Conservation (phyloP, 2,113 vertebrate genomes). For the Psittacus erithacus region DNA sequence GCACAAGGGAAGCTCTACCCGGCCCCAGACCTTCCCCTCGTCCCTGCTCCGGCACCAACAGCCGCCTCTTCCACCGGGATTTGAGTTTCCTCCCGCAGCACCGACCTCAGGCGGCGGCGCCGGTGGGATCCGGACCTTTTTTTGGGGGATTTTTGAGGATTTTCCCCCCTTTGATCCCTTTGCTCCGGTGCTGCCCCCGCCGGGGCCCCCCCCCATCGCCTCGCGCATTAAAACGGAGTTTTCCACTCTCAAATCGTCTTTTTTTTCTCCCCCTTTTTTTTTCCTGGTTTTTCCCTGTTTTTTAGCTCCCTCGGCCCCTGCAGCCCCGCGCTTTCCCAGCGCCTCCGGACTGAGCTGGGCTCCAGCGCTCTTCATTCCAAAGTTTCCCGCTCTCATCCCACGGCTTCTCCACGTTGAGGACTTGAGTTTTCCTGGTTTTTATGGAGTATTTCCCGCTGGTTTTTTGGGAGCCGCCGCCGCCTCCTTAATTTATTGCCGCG, state of each 20-base stretch:
- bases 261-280: not conserved
- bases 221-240: slow-evolving; percentile 75
- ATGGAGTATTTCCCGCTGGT: not conserved
- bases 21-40: not conserved
- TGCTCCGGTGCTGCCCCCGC: not conserved
- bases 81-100: not conserved
- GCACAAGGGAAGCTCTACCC: not conserved
- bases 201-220: slow-evolving; percentile 69
- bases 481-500: slow-evolving; percentile 88
- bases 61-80: not conserved
- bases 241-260: slow-evolving; percentile 63
- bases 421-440: not conserved
- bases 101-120: not conserved
- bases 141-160: not conserved
- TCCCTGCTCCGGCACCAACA: not conserved
- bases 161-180: not conserved
- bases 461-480: slow-evolving; percentile 75
- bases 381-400: slow-evolving; percentile 70
- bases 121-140: not conserved
- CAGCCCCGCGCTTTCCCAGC: slow-evolving; percentile 36
- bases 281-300: not conserved
- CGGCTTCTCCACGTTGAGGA: slow-evolving; percentile 65
- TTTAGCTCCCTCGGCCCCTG: slow-evolving; percentile 62
- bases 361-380: slow-evolving; percentile 71
- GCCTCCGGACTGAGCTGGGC: slow-evolving; percentile 21